Evolutionary conservation across 1,140 invertebrate species (phyloP).

Genomic region (Drosophila simulans): DNA sequence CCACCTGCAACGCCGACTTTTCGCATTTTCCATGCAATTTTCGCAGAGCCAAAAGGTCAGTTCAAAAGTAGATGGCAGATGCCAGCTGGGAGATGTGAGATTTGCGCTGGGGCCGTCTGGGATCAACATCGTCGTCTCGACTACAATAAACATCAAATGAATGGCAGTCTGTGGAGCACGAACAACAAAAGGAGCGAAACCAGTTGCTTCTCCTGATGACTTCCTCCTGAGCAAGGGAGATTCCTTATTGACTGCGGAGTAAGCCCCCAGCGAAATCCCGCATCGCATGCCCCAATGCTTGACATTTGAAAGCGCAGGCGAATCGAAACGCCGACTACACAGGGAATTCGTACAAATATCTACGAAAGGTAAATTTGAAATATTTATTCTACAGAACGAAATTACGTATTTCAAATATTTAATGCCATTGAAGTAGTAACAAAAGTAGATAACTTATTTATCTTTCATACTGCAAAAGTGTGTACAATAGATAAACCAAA

Average conservation of each 20-base stretch:
- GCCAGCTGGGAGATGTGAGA: slow-evolving; percentile 32
- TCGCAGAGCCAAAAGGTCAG: slow-evolving; percentile 58
- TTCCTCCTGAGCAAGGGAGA: slow-evolving; percentile 53
- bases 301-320: slow-evolving; percentile 46
- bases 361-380: not conserved
- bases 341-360: not conserved
- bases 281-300: slow-evolving; percentile 60
- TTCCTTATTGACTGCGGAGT: slow-evolving; percentile 68
- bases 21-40: slow-evolving; percentile 68
- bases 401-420: no score
- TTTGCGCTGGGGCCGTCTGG: slow-evolving; percentile 28
- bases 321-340: slow-evolving; percentile 5
- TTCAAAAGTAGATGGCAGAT: slow-evolving; percentile 52
- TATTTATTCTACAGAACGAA: not conserved
- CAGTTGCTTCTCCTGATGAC: slow-evolving; percentile 55
- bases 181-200: slow-evolving; percentile 43
- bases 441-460: no score
- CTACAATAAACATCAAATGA: slow-evolving; percentile 68
- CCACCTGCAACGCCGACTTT: slow-evolving; percentile 25
- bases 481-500: no score
- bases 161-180: slow-evolving; percentile 31
- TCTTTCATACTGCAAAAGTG: no score
- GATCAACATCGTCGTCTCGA: slow-evolving; percentile 42
- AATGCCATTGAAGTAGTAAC: no score
- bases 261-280: slow-evolving; percentile 34